phyloP scores from a whole-genome alignment of 1,140 invertebrate species.

The Procambarus clarkii region DNA sequence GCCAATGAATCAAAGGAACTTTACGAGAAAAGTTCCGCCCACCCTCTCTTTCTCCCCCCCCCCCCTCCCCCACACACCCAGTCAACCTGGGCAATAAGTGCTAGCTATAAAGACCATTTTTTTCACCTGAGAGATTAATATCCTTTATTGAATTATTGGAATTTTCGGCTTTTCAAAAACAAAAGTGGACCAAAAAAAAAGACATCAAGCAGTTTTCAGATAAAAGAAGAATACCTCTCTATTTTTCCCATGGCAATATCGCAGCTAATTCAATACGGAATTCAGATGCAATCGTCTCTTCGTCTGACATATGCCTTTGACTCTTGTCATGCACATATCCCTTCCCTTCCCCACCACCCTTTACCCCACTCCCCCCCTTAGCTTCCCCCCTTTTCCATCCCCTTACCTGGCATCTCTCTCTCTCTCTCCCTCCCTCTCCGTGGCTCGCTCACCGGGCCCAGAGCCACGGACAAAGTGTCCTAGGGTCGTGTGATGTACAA shows the following conservation, averaged over 20 bases:
- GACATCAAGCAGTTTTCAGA: slow-evolving; percentile 52
- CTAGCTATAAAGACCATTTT: slow-evolving; percentile 51
- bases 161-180: slow-evolving; percentile 55
- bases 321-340: slow-evolving; percentile 22
- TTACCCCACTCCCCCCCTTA: background rate
- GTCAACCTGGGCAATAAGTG: slow-evolving; percentile 48
- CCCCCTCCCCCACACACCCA: background rate
- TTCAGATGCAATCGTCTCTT: slow-evolving; percentile 45
- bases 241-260: slow-evolving; percentile 48
- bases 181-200: slow-evolving; percentile 31
- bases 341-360: too few species aligned
- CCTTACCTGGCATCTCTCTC: background rate
- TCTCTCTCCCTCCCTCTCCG: too few species aligned
- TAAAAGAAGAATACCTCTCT: slow-evolving; percentile 54
- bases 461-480: slow-evolving; percentile 13
- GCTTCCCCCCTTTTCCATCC: background rate
- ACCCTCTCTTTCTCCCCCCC: background rate
- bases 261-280: slow-evolving; percentile 57
- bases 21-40: slow-evolving; percentile 33
- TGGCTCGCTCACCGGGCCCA: background rate
- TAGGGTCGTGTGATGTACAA: slow-evolving; percentile 12
- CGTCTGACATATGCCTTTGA: slow-evolving; percentile 45
- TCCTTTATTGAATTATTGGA: slow-evolving; percentile 61
- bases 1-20: slow-evolving; percentile 40
- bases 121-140: slow-evolving; percentile 54